Conservation (phyloP, 2,113 vertebrate species). For the Origma solitaria region DNA sequence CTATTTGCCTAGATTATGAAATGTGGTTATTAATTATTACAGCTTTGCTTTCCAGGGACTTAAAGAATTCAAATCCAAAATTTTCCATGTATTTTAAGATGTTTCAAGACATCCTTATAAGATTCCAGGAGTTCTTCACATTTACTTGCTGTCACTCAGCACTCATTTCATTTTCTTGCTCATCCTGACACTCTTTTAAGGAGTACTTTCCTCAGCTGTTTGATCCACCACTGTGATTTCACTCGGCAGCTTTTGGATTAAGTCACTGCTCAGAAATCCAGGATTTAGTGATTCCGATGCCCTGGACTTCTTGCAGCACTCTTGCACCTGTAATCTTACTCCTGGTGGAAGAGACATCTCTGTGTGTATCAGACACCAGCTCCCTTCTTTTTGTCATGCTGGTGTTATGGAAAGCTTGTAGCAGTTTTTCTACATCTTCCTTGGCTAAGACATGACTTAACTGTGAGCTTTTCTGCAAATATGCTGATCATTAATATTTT, state of each 20-base stretch:
- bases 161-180: not conserved
- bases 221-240: not conserved
- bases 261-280: not conserved
- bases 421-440: not conserved
- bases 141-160: not conserved
- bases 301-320: not conserved
- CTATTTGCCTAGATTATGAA: not conserved
- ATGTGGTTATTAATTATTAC: not conserved
- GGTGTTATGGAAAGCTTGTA: not conserved
- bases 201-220: not conserved
- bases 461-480: not conserved
- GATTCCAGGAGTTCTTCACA: not conserved
- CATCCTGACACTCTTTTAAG: not conserved
- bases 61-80: not conserved
- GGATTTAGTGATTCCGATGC: not conserved
- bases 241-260: not conserved
- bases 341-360: not conserved
- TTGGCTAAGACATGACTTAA: not conserved
- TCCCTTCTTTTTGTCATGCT: not conserved
- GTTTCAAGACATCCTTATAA: not conserved
- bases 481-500: not conserved
- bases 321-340: not conserved
- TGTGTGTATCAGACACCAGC: not conserved
- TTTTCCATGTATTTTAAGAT: not conserved
- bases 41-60: not conserved